Evolutionary conservation across 1,140 invertebrate genomes (phyloP).

Genomic region (Trachelipus rathkii): DNA sequence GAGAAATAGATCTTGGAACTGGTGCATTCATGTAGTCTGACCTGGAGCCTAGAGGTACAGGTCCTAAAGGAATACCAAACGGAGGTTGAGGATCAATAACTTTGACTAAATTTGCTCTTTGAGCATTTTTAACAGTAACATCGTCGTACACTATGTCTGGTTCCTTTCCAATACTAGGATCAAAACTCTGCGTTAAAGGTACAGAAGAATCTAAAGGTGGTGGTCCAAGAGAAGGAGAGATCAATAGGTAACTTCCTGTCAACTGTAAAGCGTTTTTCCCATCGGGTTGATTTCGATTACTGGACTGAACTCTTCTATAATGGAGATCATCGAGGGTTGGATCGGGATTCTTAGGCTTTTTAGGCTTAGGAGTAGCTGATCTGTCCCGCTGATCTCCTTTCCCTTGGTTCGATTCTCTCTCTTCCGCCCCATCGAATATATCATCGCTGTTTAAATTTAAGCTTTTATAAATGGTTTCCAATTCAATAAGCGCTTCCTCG

Average conservation of each 20-base stretch:
- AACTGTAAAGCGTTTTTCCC: slow-evolving; percentile 48
- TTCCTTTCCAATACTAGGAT: slow-evolving; percentile 50
- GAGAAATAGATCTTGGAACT: slow-evolving; percentile 57
- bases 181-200: slow-evolving; percentile 48
- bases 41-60: slow-evolving; percentile 66
- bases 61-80: slow-evolving; percentile 81
- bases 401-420: slow-evolving; percentile 59
- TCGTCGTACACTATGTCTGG: slow-evolving; percentile 79
- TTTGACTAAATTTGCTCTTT: slow-evolving; percentile 67
- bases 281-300: slow-evolving; percentile 39
- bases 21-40: slow-evolving; percentile 77
- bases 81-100: slow-evolving; percentile 75
- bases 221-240: slow-evolving; percentile 56
- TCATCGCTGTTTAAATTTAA: slow-evolving; percentile 75
- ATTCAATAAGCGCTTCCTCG: slow-evolving; percentile 77
- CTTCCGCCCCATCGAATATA: slow-evolving; percentile 68
- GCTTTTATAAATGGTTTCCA: slow-evolving; percentile 78
- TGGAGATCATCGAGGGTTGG: slow-evolving; percentile 74
- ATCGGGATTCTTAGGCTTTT: slow-evolving; percentile 54
- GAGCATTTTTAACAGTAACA: slow-evolving; percentile 72
- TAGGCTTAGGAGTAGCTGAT: slow-evolving; percentile 26
- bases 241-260: slow-evolving; percentile 65
- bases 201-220: slow-evolving; percentile 28
- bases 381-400: slow-evolving; percentile 29
- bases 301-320: slow-evolving; percentile 62